These are phyloP conservation scores for Phallusia fumigata DNA, from an alignment of 23 tunicate species.

Conservation along the genomic window DNA sequence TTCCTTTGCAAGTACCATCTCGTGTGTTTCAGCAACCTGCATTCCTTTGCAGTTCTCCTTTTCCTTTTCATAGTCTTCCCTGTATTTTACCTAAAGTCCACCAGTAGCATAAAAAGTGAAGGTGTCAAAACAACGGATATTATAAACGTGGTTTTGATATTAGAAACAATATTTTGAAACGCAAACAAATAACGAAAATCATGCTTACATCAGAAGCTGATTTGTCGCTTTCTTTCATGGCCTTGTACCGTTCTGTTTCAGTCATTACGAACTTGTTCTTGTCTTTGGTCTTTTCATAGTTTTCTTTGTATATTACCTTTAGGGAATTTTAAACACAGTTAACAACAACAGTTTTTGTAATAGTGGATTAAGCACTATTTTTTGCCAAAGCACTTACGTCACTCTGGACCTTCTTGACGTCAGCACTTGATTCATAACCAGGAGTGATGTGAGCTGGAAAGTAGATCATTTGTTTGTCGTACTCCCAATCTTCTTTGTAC, in stretches of 20 bases:
- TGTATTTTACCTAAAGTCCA: slow-evolving; percentile 40
- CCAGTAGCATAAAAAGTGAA: too few relatives aligned
- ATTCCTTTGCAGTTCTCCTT: slow-evolving; percentile 46
- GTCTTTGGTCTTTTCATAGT: slow-evolving; percentile 36
- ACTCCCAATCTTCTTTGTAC: slow-evolving; percentile 73
- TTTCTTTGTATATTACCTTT: slow-evolving; percentile 42
- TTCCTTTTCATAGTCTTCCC: slow-evolving; percentile 47
- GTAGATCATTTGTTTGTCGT: slow-evolving; percentile 58
- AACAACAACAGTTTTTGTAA: too few relatives aligned
- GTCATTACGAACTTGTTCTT: not conserved
- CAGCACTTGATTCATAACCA: slow-evolving; percentile 70
- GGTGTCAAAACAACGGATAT: too few relatives aligned
- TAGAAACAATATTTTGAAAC: too few relatives aligned
- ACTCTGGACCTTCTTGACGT: slow-evolving; percentile 66
- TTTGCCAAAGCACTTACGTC: slow-evolving; percentile 51
- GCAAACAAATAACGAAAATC: too few relatives aligned
- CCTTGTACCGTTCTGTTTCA: slow-evolving; percentile 25
- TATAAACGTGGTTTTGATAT: too few relatives aligned
- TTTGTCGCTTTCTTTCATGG: slow-evolving; percentile 26
- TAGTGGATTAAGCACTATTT: too few relatives aligned
- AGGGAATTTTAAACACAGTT: not conserved
- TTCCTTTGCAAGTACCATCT: slow-evolving; percentile 57
- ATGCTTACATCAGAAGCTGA: slow-evolving; percentile 50
- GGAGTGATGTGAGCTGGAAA: slow-evolving; percentile 93
- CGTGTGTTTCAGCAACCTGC: slow-evolving; percentile 51